A percentile compares a stretch with the other conserved stretches of the same genome.
phyloP scores from a whole-genome alignment of 2,113 vertebrate species.

The Oncorhynchus kisutch region DNA sequence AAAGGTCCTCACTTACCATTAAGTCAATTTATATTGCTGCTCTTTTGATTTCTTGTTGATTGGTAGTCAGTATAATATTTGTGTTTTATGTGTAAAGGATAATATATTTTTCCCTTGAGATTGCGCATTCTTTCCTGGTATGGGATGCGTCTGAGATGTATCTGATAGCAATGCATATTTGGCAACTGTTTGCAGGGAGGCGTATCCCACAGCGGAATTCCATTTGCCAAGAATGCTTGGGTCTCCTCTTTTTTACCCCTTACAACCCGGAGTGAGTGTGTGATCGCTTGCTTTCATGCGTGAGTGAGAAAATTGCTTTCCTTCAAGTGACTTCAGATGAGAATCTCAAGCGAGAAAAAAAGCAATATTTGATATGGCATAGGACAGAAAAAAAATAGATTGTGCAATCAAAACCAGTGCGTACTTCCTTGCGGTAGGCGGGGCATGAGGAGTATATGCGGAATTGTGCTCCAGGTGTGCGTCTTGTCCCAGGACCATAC shows the following conservation, averaged over 20 bases:
- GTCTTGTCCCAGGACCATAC: background rate
- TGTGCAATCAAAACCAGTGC: background rate
- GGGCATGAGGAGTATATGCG: conserved; percentile 17
- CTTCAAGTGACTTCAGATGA: background rate
- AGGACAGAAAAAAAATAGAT: background rate
- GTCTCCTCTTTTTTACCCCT: no score
- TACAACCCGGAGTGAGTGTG: background rate
- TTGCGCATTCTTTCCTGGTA: background rate
- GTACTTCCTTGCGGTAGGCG: conserved; percentile 53
- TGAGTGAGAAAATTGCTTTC: background rate
- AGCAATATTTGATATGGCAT: background rate
- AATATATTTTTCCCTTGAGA: background rate
- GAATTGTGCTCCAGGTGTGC: no score
- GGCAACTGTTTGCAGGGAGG: conserved; percentile 12
- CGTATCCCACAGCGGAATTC: background rate
- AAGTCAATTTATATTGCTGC: no score
- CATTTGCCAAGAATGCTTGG: background rate
- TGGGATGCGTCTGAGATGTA: conserved; percentile 14
- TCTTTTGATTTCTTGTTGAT: no score
- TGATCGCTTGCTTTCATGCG: background rate
- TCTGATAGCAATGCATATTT: conserved; percentile 36
- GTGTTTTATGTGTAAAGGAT: no score
- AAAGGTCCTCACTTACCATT: no score
- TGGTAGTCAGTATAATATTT: no score
- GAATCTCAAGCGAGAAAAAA: background rate